phyloP scores from a whole-genome alignment of 2,113 vertebrate species.

The Himantopus leucocephalus region DNA sequence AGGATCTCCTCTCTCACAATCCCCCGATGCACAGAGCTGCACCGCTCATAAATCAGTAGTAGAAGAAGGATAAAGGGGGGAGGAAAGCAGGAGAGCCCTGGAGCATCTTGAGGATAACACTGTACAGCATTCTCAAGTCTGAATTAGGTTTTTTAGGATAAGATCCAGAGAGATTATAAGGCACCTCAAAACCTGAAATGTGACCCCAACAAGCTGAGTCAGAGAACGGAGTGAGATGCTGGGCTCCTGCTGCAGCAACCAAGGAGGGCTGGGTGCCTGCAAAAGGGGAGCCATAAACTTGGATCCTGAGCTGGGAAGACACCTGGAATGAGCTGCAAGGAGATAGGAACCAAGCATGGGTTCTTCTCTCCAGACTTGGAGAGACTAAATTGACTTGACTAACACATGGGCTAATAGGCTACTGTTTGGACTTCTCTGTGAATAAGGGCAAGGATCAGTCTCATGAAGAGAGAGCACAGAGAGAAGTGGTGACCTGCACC shows the following conservation, averaged over 20 bases:
- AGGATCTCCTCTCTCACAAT: not conserved
- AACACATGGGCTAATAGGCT: not conserved
- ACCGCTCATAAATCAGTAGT: not conserved
- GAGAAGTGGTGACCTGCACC: not conserved
- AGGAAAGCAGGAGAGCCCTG: not conserved
- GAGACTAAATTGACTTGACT: not conserved
- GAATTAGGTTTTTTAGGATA: not conserved
- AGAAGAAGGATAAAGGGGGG: not conserved
- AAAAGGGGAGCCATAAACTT: not conserved
- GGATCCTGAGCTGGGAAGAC: not conserved
- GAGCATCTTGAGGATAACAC: not conserved
- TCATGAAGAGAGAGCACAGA: accelerated
- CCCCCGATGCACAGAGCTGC: not conserved
- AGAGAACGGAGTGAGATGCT: not conserved
- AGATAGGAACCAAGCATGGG: not conserved
- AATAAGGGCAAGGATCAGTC: not conserved
- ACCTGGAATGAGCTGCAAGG: not conserved
- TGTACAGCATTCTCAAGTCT: conserved; percentile 2
- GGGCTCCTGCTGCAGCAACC: not conserved
- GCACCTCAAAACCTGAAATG: conserved; percentile 20
- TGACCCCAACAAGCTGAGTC: not conserved
- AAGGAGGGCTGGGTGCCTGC: not conserved
- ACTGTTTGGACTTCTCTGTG: not conserved
- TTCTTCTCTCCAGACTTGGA: not conserved
- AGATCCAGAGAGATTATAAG: conserved; percentile 52